Evolutionary conservation across 2,888 invertebrate species (phyloP).

Genomic region (Synergus japonicus): DNA sequence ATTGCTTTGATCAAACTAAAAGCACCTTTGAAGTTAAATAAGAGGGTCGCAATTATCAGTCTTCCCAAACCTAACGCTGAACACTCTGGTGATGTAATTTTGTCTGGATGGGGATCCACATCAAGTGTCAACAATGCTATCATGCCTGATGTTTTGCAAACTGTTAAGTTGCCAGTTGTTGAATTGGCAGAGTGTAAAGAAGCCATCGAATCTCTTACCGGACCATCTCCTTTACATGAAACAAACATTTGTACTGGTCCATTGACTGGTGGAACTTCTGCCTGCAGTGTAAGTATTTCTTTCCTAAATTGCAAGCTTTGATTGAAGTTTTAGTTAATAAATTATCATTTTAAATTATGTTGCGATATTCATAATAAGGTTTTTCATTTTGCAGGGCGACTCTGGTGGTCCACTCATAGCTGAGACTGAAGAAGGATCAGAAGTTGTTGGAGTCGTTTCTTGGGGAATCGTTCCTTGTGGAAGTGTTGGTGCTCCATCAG

Average conservation of each 20-base stretch:
- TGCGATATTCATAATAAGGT: not conserved
- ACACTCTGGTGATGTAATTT: conserved; percentile 68
- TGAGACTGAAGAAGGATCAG: conserved; percentile 79
- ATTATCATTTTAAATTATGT: not conserved
- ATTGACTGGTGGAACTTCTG: conserved; percentile 49
- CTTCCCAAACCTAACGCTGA: conserved; percentile 68
- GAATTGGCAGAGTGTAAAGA: conserved; percentile 60
- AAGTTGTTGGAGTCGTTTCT: conserved; percentile 80
- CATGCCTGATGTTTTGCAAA: conserved; percentile 70
- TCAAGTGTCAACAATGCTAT: conserved; percentile 52
- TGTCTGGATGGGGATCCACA: conserved; percentile 78
- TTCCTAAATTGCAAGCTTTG: no score
- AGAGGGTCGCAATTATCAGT: conserved; percentile 70
- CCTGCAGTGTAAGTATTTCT: conserved; percentile 51
- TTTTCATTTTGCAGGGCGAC: conserved; percentile 77
- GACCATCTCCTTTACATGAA: conserved; percentile 59
- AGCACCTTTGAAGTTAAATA: conserved; percentile 67
- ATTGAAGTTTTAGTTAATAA: no score
- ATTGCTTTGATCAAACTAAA: conserved; percentile 78
- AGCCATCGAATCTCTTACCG: conserved; percentile 58
- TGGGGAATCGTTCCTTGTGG: conserved; percentile 78
- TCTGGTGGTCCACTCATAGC: conserved; percentile 80
- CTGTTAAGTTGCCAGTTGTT: conserved; percentile 65
- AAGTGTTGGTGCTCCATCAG: conserved; percentile 69
- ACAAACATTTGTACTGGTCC: conserved; percentile 67